Conservation (phyloP, 2,113 vertebrate species). For the Pterocles burchelli region DNA sequence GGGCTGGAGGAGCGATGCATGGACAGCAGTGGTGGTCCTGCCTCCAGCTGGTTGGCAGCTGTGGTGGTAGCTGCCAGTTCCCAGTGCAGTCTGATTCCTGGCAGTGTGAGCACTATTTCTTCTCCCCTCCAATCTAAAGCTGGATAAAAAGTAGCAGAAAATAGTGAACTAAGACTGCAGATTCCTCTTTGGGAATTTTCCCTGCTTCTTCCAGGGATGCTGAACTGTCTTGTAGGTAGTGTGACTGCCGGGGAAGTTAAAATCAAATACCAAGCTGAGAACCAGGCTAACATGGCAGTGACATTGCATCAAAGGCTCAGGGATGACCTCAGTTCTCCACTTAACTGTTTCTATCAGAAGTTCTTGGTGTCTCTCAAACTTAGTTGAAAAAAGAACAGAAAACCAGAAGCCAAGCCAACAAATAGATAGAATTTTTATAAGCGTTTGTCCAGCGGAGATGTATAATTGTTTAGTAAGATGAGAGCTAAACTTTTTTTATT, state of each 20-base stretch:
- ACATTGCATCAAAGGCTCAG: neutral
- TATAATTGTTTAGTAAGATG: neutral
- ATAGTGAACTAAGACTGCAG: neutral
- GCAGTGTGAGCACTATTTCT: neutral
- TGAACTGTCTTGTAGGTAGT: neutral
- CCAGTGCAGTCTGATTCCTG: neutral
- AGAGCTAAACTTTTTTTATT: neutral
- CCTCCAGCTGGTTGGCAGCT: neutral
- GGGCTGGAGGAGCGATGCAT: neutral
- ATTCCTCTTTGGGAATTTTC: neutral
- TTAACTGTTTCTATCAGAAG: neutral
- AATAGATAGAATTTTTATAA: neutral
- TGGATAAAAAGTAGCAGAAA: neutral
- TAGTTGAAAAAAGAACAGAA: neutral
- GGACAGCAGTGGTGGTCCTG: neutral
- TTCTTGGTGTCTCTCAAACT: neutral
- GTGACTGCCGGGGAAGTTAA: neutral
- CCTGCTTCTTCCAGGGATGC: neutral
- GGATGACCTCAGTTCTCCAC: neutral
- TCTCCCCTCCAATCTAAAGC: neutral
- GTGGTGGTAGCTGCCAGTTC: neutral
- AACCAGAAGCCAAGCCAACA: neutral
- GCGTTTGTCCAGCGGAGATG: accelerated
- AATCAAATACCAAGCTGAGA: neutral
- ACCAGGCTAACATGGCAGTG: accelerated